phyloP scores from a whole-genome alignment of 2,113 vertebrate species.

The Shinisaurus crocodilurus region DNA sequence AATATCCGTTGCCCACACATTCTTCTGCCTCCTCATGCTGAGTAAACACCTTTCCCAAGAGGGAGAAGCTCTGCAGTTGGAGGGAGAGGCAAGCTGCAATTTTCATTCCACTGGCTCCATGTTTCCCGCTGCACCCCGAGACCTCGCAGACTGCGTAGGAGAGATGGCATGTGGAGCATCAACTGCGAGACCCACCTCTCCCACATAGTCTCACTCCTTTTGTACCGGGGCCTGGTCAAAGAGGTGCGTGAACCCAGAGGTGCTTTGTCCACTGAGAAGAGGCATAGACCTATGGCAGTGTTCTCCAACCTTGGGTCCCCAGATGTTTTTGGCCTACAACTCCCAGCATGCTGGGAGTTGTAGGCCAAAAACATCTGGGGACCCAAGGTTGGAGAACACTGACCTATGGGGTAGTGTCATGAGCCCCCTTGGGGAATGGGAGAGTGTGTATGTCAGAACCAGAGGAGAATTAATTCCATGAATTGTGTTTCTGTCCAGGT shows the following conservation, averaged over 20 bases:
- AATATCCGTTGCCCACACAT: not conserved
- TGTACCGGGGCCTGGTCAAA: not conserved
- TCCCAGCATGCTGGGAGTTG: too few species aligned
- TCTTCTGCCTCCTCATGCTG: accelerated
- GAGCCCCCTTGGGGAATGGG: too few species aligned
- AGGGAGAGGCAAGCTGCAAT: not conserved
- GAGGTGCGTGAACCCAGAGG: not conserved
- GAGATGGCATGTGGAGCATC: accelerated
- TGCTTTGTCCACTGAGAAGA: not conserved
- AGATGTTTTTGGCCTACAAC: too few species aligned
- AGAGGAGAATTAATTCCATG: not conserved
- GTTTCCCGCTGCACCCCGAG: not conserved
- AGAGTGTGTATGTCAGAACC: not conserved
- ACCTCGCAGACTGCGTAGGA: not conserved
- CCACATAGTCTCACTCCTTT: not conserved
- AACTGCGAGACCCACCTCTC: too few species aligned
- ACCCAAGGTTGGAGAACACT: too few species aligned
- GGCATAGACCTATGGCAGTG: too few species aligned
- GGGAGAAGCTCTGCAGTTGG: accelerated
- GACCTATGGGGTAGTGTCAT: not conserved
- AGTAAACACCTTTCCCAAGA: conserved; percentile 64
- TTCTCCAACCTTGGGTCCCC: too few species aligned
- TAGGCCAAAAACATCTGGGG: too few species aligned
- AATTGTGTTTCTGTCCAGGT: not conserved
- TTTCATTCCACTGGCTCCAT: not conserved